A percentile compares a stretch with the other conserved stretches of the same genome.
Evolutionary conservation across 2,888 invertebrate genomes (phyloP).

Genomic region (Epirrhoe alternata): DNA sequence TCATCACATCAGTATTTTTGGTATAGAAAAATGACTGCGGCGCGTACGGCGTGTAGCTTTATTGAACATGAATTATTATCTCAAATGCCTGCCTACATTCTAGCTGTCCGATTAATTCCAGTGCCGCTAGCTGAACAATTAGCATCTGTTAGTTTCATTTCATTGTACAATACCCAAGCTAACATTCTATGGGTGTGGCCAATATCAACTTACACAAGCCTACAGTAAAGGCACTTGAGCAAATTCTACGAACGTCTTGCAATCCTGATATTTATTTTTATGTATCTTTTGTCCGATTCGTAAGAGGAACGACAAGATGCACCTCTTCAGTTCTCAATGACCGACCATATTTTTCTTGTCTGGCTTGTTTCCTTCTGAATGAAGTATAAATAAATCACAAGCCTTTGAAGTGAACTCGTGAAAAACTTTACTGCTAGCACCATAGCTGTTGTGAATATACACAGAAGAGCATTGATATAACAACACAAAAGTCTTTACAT

Average conservation of each 20-base stretch:
- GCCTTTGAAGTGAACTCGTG: constrained; percentile 33
- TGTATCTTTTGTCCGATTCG: constrained; percentile 54
- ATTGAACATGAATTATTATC: constrained; percentile 3
- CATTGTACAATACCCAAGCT: constrained; percentile 31
- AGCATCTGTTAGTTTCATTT: constrained; percentile 15
- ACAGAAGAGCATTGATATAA: constrained; percentile 2
- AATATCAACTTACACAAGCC: constrained; percentile 20
- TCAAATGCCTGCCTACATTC: constrained; percentile 6
- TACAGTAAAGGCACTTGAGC: constrained; percentile 26
- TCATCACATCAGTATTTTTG: no score
- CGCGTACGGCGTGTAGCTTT: background rate
- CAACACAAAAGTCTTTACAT: background rate
- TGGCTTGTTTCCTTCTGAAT: constrained; percentile 34
- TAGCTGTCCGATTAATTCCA: constrained; percentile 11
- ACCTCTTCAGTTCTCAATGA: constrained; percentile 53
- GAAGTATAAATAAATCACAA: constrained; percentile 35
- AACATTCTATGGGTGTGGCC: constrained; percentile 46
- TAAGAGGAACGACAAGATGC: constrained; percentile 49
- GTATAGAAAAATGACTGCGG: no score
- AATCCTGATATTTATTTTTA: constrained; percentile 54
- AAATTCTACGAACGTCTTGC: constrained; percentile 60
- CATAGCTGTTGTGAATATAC: background rate
- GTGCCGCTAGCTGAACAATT: constrained; percentile 14
- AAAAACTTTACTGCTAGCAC: constrained; percentile 17
- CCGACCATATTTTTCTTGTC: constrained; percentile 54